Evolutionary conservation across 2,888 invertebrate genomes (phyloP).

Genomic region (Saturnia japonica): DNA sequence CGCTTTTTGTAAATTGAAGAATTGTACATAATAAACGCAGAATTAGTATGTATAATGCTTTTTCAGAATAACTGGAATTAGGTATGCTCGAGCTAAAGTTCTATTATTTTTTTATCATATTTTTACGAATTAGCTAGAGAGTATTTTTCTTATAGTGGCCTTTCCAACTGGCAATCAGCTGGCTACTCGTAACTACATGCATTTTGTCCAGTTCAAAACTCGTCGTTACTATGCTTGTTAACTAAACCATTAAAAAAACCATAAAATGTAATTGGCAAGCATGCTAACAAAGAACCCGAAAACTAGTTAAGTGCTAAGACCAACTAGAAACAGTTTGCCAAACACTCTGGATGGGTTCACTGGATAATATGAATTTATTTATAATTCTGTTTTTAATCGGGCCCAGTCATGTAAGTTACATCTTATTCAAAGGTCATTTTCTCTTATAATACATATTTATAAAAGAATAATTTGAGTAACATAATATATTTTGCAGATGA

Average conservation of each 20-base stretch:
- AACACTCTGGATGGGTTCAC: not conserved
- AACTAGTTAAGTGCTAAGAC: not conserved
- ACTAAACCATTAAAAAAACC: slow-evolving; percentile 10
- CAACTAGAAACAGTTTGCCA: not conserved
- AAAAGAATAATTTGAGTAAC: not conserved
- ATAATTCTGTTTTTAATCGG: slow-evolving; percentile 4
- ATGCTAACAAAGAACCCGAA: not conserved
- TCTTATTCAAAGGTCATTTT: not conserved
- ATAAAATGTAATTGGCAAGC: slow-evolving; percentile 20
- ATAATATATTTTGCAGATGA: slow-evolving; percentile 44
- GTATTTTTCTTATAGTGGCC: not conserved
- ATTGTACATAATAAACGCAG: slow-evolving; percentile 69
- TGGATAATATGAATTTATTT: slow-evolving; percentile 16
- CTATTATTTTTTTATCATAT: not conserved
- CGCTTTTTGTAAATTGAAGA: slow-evolving; percentile 65
- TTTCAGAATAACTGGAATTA: slow-evolving; percentile 56
- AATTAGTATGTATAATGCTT: slow-evolving; percentile 71
- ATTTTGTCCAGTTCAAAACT: not conserved
- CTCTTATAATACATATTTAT: slow-evolving; percentile 22
- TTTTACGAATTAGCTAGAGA: not conserved
- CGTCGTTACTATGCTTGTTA: not conserved
- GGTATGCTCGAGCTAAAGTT: not conserved
- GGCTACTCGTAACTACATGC: not conserved
- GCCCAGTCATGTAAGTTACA: slow-evolving; percentile 8
- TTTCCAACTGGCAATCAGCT: not conserved